These are phyloP conservation scores for Ectobius pallidus DNA, from an alignment of 2,888 invertebrate species.

Conservation along the genomic window DNA sequence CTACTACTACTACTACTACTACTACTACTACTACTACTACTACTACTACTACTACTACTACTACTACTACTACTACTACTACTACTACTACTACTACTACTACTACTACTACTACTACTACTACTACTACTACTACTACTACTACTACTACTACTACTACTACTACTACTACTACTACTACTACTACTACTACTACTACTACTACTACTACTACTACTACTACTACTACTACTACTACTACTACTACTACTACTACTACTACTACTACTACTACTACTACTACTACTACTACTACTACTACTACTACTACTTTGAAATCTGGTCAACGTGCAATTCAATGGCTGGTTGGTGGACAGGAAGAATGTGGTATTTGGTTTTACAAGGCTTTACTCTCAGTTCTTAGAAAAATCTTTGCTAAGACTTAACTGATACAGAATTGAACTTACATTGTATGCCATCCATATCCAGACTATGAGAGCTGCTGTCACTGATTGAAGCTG, in stretches of 20 bases:
- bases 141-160: neutral
- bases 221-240: neutral
- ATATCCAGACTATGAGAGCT: slow-evolving; percentile 75
- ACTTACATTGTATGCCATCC: slow-evolving; percentile 88
- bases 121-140: neutral
- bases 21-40: neutral
- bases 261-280: neutral
- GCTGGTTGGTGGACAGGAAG: too few relatives aligned
- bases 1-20: neutral
- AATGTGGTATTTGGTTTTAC: too few relatives aligned
- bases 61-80: neutral
- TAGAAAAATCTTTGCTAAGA: too few relatives aligned
- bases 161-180: neutral
- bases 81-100: neutral
- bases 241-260: neutral
- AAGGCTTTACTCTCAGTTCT: too few relatives aligned
- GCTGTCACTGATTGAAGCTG: slow-evolving; percentile 82
- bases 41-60: neutral
- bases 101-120: neutral
- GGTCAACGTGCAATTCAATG: too few relatives aligned
- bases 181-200: neutral
- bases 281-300: neutral
- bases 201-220: neutral
- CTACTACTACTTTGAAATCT: neutral
- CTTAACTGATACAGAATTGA: too few relatives aligned